Evolutionary conservation across 2,113 vertebrate species (phyloP).

Genomic region (Ahaetulla prasina): DNA sequence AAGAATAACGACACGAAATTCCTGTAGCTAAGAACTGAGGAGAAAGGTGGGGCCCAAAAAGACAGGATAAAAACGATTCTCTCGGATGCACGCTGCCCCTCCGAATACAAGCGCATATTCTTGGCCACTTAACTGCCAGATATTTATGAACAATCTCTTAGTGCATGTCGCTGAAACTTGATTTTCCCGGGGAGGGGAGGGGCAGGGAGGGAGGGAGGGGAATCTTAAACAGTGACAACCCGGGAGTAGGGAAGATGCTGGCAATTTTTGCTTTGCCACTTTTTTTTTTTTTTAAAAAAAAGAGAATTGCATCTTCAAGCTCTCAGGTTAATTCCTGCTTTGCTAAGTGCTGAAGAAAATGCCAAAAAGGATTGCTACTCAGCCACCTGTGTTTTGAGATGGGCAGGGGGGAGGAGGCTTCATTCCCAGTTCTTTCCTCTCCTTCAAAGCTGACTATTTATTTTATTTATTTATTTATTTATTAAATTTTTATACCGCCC

Average conservation of each 20-base stretch:
- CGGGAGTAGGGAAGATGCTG: neutral
- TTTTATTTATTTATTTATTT: too few relatives aligned
- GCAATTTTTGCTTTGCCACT: constrained; percentile 1
- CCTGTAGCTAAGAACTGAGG: constrained; percentile 28
- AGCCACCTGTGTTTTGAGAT: neutral
- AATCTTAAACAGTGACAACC: neutral
- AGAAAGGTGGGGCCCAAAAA: constrained; percentile 1
- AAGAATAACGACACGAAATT: constrained; percentile 26
- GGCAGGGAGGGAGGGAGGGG: neutral
- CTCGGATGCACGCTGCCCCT: constrained; percentile 1
- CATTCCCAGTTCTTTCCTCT: neutral
- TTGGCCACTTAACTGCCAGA: constrained; percentile 22
- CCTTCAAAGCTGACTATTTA: neutral
- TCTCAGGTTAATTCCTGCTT: neutral
- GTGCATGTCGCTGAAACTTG: constrained; percentile 22
- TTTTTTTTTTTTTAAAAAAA: neutral
- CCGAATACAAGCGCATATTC: neutral
- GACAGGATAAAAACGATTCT: neutral
- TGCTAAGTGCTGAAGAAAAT: neutral
- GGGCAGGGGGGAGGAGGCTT: neutral
- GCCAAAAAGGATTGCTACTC: neutral
- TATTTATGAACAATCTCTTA: constrained; percentile 7
- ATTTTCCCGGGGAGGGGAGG: constrained; percentile 5
- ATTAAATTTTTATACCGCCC: too few relatives aligned
- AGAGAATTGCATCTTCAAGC: constrained; percentile 6